These are phyloP conservation scores for Thymelicus sylvestris DNA, from an alignment of 2,888 invertebrate species.

Conservation along the genomic window DNA sequence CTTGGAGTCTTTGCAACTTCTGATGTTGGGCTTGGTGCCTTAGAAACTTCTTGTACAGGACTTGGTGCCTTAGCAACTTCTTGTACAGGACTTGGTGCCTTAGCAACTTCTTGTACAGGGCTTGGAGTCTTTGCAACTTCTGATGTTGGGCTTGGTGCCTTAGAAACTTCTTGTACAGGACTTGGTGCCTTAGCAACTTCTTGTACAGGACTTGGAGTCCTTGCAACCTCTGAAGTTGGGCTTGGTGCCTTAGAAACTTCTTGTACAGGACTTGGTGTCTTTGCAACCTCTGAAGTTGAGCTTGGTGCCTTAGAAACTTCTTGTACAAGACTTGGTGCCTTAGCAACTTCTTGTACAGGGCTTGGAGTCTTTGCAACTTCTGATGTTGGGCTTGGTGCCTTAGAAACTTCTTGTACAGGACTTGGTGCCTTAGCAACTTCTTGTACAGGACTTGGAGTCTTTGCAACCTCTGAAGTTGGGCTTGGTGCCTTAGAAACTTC, in stretches of 20 bases:
- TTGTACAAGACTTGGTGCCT: background rate
- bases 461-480: background rate
- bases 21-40: constrained; percentile 4
- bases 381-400: background rate
- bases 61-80: background rate
- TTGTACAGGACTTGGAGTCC: too few relatives aligned
- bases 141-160: background rate
- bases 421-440: constrained; percentile 11
- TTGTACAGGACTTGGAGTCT: constrained; percentile 8
- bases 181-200: background rate
- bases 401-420: background rate
- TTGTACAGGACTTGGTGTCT: constrained; percentile 14
- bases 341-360: constrained; percentile 25
- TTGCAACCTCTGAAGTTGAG: background rate
- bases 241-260: constrained; percentile 28
- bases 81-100: background rate
- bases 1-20: constrained; percentile 12
- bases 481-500: constrained; percentile 11
- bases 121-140: background rate
- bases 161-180: background rate
- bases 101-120: background rate
- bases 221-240: background rate
- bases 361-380: background rate
- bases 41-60: constrained; percentile 12
- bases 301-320: constrained; percentile 11